phyloP scores from a whole-genome alignment of 2,888 invertebrate species.

The Drosophila demipolita region DNA sequence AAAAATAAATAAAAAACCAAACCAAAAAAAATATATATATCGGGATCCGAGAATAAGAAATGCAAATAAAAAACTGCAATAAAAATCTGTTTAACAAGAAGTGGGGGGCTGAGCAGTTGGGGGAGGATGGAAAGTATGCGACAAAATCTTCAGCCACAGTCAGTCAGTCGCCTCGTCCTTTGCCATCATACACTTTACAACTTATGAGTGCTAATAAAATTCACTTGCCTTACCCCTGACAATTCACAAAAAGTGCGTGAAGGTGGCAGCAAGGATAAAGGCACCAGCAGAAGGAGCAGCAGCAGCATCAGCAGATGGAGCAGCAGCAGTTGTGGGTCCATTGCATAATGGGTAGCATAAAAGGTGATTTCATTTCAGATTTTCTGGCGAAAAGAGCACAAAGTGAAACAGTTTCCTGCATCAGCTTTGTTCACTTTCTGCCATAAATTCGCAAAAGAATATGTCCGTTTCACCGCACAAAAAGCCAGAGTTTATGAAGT shows the following conservation, averaged over 20 bases:
- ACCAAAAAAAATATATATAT: slow-evolving; percentile 31
- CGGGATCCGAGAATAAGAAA: slow-evolving; percentile 39
- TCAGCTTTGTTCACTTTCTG: slow-evolving; percentile 61
- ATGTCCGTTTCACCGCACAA: slow-evolving; percentile 11
- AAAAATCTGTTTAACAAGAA: slow-evolving; percentile 80
- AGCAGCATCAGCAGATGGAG: slow-evolving; percentile 3
- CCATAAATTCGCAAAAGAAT: slow-evolving; percentile 54
- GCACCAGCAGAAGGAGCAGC: not conserved
- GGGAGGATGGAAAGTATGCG: slow-evolving; percentile 36
- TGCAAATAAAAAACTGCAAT: slow-evolving; percentile 76
- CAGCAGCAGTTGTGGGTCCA: slow-evolving; percentile 14
- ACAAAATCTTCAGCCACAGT: slow-evolving; percentile 45
- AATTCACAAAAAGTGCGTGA: slow-evolving; percentile 63
- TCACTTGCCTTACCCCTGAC: slow-evolving; percentile 68
- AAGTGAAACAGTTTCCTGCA: slow-evolving; percentile 40
- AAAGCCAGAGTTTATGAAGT: slow-evolving; percentile 37
- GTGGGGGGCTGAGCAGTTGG: slow-evolving; percentile 23
- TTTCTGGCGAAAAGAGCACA: slow-evolving; percentile 34
- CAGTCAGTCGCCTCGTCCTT: slow-evolving; percentile 22
- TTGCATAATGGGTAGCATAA: slow-evolving; percentile 60
- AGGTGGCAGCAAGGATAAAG: slow-evolving; percentile 69
- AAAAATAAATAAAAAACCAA: slow-evolving; percentile 32
- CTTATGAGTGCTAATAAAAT: slow-evolving; percentile 78
- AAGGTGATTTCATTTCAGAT: slow-evolving; percentile 69
- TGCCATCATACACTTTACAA: slow-evolving; percentile 73